Evolutionary conservation across 2,888 invertebrate genomes (phyloP).

Genomic region (Herminia tarsipennalis): DNA sequence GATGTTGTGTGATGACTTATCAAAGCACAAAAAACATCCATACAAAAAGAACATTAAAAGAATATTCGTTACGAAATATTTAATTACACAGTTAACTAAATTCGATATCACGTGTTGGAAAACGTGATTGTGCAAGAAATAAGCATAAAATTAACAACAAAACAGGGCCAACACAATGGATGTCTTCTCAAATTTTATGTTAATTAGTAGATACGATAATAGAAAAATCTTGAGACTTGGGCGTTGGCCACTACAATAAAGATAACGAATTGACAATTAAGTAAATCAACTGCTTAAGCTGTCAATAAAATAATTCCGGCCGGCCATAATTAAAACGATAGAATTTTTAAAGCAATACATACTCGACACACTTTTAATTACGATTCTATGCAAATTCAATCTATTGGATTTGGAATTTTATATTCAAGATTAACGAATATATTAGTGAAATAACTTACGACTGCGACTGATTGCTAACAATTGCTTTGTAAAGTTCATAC

Average conservation of each 20-base stretch:
- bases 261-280: constrained; percentile 45
- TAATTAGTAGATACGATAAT: constrained; percentile 33
- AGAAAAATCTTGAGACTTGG: constrained; percentile 29
- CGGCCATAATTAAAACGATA: constrained; percentile 45
- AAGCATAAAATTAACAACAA: constrained; percentile 12
- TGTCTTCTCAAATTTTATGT: constrained; percentile 30
- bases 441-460: too few relatives aligned
- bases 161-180: constrained; percentile 32
- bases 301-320: constrained; percentile 42
- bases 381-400: constrained; percentile 65
- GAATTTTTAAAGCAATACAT: constrained; percentile 52
- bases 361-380: constrained; percentile 66
- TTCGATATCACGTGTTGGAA: too few relatives aligned
- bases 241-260: constrained; percentile 40
- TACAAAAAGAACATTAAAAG: too few relatives aligned
- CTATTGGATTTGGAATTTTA: constrained; percentile 49
- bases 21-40: too few relatives aligned
- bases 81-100: too few relatives aligned
- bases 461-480: not conserved
- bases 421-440: constrained; percentile 10
- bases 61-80: too few relatives aligned
- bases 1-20: too few relatives aligned
- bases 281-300: constrained; percentile 43
- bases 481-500: too few relatives aligned
- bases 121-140: too few relatives aligned